Conservation (phyloP, 2,888 invertebrate species). For the Brachyptera putata region DNA sequence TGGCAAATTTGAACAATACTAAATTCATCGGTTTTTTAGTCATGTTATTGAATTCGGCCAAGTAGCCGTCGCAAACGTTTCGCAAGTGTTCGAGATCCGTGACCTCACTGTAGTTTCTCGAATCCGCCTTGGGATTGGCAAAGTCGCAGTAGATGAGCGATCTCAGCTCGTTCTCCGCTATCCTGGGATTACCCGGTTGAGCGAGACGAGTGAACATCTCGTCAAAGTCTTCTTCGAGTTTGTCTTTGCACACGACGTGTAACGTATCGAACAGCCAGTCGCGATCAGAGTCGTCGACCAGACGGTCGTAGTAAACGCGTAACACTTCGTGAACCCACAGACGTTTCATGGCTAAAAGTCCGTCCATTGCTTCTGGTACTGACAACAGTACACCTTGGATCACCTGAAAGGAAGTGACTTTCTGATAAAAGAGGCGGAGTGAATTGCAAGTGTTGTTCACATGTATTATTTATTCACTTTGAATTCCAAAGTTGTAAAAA, state of each 20-base stretch:
- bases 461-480: background rate
- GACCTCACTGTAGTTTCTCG: constrained; percentile 84
- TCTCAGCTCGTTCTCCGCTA: constrained; percentile 77
- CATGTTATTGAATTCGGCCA: constrained; percentile 91
- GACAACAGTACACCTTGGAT: constrained; percentile 81
- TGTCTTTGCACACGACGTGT: constrained; percentile 53
- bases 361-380: constrained; percentile 87
- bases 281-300: constrained; percentile 79
- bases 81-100: constrained; percentile 74
- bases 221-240: constrained; percentile 65
- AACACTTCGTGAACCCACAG: constrained; percentile 95
- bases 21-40: constrained; percentile 95
- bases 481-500: constrained; percentile 2
- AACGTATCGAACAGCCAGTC: constrained; percentile 74
- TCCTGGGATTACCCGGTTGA: constrained; percentile 42
- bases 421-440: background rate
- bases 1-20: constrained; percentile 87
- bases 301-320: constrained; percentile 87
- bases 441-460: background rate
- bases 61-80: constrained; percentile 78
- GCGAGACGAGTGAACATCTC: constrained; percentile 64
- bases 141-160: constrained; percentile 92
- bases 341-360: constrained; percentile 78
- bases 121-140: constrained; percentile 88
- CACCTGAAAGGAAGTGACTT: background rate